Conservation (phyloP, 2,888 invertebrate species). For the Epirrhoe tristata region DNA sequence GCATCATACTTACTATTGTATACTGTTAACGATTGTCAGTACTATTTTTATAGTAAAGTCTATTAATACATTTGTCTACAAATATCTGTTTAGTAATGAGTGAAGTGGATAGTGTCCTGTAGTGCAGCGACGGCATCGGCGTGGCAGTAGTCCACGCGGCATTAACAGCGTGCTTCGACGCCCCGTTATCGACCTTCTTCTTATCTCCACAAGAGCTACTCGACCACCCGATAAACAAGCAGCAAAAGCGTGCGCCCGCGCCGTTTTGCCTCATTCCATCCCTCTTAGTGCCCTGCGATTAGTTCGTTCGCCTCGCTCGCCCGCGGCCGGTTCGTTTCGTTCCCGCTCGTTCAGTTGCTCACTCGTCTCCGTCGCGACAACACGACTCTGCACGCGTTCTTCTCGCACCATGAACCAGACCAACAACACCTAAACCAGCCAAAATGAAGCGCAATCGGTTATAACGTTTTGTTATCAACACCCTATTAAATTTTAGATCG, state of each 20-base stretch:
- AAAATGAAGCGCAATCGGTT: slow-evolving; percentile 85
- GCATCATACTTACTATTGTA: slow-evolving; percentile 60
- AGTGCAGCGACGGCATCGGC: slow-evolving; percentile 46
- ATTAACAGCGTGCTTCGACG: slow-evolving; percentile 52
- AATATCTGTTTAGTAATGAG: slow-evolving; percentile 53
- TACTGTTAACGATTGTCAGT: slow-evolving; percentile 70
- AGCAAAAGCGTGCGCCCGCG: slow-evolving; percentile 84
- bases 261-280: slow-evolving; percentile 79
- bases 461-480: slow-evolving; percentile 81
- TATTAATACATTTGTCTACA: slow-evolving; percentile 77
- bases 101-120: slow-evolving; percentile 32
- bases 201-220: slow-evolving; percentile 78
- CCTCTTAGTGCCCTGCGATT: slow-evolving; percentile 68
- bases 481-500: slow-evolving; percentile 78
- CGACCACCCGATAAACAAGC: slow-evolving; percentile 76
- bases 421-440: slow-evolving; percentile 84
- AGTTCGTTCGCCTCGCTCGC: slow-evolving; percentile 71
- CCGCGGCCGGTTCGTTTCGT: slow-evolving; percentile 47
- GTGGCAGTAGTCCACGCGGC: slow-evolving; percentile 54
- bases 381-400: slow-evolving; percentile 72
- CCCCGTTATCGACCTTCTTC: slow-evolving; percentile 74
- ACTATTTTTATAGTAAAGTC: slow-evolving; percentile 72
- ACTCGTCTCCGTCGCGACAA: slow-evolving; percentile 74
- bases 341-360: slow-evolving; percentile 73
- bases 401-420: slow-evolving; percentile 80